Percentiles rank a stretch among this genome's conserved stretches.
These are phyloP conservation scores for Rhyacichthys aspro DNA, from an alignment of 2,797 vertebrate genomes.

Conservation along the genomic window DNA sequence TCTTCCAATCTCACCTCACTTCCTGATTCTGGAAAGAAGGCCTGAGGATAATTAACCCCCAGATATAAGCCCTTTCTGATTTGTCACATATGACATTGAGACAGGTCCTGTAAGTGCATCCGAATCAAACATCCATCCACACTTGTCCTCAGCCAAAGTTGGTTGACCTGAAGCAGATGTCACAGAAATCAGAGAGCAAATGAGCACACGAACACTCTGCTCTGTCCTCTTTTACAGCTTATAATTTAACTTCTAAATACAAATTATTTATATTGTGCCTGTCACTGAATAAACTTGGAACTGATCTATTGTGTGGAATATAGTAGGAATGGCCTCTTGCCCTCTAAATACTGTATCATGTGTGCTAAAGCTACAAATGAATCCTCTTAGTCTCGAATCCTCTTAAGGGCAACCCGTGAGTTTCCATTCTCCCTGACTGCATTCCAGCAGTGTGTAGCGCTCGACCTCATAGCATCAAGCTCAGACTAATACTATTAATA, in stretches of 20 bases:
- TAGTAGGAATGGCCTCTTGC: background rate
- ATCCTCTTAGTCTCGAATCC: constrained; percentile 64
- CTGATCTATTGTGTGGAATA: background rate
- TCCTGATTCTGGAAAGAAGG: constrained; percentile 68
- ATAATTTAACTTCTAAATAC: constrained; percentile 20
- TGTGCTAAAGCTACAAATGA: constrained; percentile 30
- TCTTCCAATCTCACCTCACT: constrained; percentile 76
- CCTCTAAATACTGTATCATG: constrained; percentile 23
- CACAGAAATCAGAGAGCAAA: background rate
- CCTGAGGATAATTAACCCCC: constrained; percentile 59
- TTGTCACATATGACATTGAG: background rate
- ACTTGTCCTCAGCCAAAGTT: background rate
- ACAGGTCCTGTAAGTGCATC: background rate
- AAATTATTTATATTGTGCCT: background rate
- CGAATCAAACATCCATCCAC: constrained; percentile 15
- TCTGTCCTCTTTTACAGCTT: constrained; percentile 1
- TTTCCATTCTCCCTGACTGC: constrained; percentile 43
- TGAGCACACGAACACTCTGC: constrained; percentile 3
- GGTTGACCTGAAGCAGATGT: constrained; percentile 16
- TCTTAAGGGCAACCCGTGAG: constrained; percentile 54
- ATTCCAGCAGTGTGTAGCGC: constrained; percentile 30
- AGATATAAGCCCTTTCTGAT: constrained; percentile 15
- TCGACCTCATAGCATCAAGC: background rate
- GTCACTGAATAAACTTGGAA: too few relatives aligned
- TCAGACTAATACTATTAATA: too few relatives aligned